Evolutionary conservation across 2,797 vertebrate genomes (phyloP).

Genomic region (Helicolenus hilgendorfi): DNA sequence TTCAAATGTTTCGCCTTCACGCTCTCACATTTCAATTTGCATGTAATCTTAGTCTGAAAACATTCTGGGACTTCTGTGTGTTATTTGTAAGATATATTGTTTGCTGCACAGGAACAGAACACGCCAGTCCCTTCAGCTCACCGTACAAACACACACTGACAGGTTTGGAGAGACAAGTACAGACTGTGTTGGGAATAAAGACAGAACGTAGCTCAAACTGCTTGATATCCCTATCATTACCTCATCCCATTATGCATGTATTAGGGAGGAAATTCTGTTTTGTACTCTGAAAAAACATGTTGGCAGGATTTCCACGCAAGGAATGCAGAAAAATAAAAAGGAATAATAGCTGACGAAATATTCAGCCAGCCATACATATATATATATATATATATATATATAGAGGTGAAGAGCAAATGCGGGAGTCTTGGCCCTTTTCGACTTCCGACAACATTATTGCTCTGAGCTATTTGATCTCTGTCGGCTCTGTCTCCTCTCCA

Average conservation of each 20-base stretch:
- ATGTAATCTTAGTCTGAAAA: not conserved
- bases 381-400: not conserved
- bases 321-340: not conserved
- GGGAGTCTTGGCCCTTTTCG: not conserved
- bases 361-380: not conserved
- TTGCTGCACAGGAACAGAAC: not conserved
- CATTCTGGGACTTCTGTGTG: not conserved
- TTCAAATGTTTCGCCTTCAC: not conserved
- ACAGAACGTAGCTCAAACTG: constrained; percentile 17
- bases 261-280: constrained; percentile 62
- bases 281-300: constrained; percentile 33
- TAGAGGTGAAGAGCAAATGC: not conserved
- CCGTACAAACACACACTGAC: not conserved
- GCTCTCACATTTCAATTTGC: constrained; percentile 21
- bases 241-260: constrained; percentile 13
- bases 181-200: not conserved
- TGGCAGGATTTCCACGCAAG: constrained; percentile 39
- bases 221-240: constrained; percentile 55
- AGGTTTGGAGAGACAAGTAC: not conserved
- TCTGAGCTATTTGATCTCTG: not conserved
- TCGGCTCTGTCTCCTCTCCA: not conserved
- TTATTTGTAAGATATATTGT: not conserved
- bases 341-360: not conserved
- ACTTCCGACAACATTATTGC: not conserved
- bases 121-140: not conserved